phyloP scores from a whole-genome alignment of 92 coral and sea anemone genomes.

The Heliopora coerulea region DNA sequence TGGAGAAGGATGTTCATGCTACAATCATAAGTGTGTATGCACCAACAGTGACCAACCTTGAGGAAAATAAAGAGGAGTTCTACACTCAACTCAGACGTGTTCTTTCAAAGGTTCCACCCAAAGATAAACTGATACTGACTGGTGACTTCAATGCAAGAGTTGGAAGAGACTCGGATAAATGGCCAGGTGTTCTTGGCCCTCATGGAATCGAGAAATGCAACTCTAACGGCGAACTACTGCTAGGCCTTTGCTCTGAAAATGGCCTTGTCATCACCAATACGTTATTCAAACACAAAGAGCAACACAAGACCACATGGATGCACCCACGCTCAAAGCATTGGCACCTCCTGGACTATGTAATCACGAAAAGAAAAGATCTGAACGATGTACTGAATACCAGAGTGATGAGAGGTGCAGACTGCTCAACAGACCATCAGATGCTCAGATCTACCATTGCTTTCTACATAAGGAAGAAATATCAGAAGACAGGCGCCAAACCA shows the following conservation, averaged over 20 bases:
- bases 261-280: conserved; percentile 27
- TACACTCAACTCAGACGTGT: background rate
- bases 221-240: conserved; percentile 31
- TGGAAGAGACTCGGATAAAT: conserved; percentile 27
- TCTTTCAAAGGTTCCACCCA: background rate
- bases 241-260: conserved; percentile 5
- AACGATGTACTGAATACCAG: conserved; percentile 8
- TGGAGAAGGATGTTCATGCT: no score
- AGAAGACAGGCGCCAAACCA: background rate
- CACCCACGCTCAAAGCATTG: conserved; percentile 29
- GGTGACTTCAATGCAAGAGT: conserved; percentile 46
- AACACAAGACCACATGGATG: background rate
- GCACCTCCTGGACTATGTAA: conserved; percentile 14
- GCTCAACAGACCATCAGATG: background rate
- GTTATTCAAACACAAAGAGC: background rate
- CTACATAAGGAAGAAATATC: background rate
- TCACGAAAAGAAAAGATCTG: background rate
- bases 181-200: background rate
- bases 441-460: background rate
- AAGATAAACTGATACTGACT: conserved; percentile 29
- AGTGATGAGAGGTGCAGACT: background rate
- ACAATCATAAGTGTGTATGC: no score
- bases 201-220: conserved; percentile 21
- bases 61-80: no score
- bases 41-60: no score